Evolutionary conservation across 37 sponge, comb jelly and placozoan genomes (phyloP).

Genomic region (Diacarnus erythraeanus): DNA sequence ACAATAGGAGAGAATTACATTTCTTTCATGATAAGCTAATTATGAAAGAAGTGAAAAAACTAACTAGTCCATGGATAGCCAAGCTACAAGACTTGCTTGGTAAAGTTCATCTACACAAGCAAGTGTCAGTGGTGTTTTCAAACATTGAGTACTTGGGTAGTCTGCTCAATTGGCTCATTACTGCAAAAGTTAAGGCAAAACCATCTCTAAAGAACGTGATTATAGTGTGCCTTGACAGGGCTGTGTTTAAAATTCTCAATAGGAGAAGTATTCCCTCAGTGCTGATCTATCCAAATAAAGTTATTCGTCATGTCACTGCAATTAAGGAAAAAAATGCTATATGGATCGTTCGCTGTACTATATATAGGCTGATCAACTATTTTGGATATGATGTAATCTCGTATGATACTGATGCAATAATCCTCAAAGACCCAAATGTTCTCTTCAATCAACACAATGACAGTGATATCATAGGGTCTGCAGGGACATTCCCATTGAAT

Average conservation of each 20-base stretch:
- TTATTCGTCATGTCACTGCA: neutral
- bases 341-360: constrained; percentile 20
- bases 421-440: constrained; percentile 27
- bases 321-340: constrained; percentile 12
- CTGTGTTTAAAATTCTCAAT: neutral
- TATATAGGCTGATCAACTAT: constrained; percentile 39
- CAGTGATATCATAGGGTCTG: constrained; percentile 50
- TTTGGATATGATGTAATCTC: constrained; percentile 48
- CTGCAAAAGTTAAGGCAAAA: neutral
- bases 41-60: neutral
- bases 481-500: constrained; percentile 33
- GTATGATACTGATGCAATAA: constrained; percentile 56
- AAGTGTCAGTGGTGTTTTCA: constrained; percentile 8
- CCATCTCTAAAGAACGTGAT: constrained; percentile 35
- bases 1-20: too few relatives aligned
- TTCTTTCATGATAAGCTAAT: neutral
- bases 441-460: constrained; percentile 19
- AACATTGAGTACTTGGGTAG: constrained; percentile 10
- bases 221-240: constrained; percentile 33
- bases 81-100: neutral
- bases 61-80: neutral
- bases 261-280: constrained; percentile 15
- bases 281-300: constrained; percentile 1
- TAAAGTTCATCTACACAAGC: neutral
- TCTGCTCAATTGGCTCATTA: constrained; percentile 51